These are phyloP conservation scores for Lepus oiostolus DNA, from an alignment of 2,797 vertebrate species.

Conservation along the genomic window DNA sequence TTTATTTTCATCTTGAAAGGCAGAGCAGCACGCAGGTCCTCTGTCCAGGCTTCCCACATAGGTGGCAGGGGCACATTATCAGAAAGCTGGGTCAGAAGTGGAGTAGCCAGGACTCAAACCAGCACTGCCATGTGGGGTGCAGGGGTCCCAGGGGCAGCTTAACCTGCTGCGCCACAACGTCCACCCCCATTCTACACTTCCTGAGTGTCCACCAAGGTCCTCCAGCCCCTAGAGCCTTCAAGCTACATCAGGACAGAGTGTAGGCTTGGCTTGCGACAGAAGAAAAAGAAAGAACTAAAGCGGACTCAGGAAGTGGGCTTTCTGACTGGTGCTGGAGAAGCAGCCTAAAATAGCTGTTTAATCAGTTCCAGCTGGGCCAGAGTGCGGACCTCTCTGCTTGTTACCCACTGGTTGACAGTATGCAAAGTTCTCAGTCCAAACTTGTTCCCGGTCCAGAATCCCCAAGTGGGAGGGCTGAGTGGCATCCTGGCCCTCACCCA, in stretches of 20 bases:
- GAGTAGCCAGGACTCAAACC: too few relatives aligned
- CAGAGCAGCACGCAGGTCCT: too few relatives aligned
- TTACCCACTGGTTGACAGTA: not conserved
- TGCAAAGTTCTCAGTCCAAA: not conserved
- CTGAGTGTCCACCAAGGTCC: not conserved
- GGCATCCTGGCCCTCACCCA: not conserved
- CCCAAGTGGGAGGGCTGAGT: not conserved
- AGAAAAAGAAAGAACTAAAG: not conserved
- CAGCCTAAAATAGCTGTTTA: not conserved
- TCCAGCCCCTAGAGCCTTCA: not conserved
- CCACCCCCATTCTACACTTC: not conserved
- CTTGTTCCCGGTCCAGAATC: not conserved
- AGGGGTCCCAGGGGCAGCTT: too few relatives aligned
- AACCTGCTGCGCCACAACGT: too few relatives aligned
- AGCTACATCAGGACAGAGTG: rapidly evolving
- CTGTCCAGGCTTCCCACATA: too few relatives aligned
- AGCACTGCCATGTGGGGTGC: too few relatives aligned
- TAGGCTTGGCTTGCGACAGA: not conserved
- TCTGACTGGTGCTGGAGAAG: not conserved
- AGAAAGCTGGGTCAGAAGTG: too few relatives aligned
- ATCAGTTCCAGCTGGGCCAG: not conserved
- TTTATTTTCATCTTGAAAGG: too few relatives aligned
- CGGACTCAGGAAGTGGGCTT: not conserved
- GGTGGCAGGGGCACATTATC: too few relatives aligned
- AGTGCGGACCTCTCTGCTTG: not conserved